Percentiles rank a stretch among this genome's conserved stretches.
These are phyloP conservation scores for Hiodon tergisus DNA, from an alignment of 2,113 vertebrate species.

Conservation along the genomic window DNA sequence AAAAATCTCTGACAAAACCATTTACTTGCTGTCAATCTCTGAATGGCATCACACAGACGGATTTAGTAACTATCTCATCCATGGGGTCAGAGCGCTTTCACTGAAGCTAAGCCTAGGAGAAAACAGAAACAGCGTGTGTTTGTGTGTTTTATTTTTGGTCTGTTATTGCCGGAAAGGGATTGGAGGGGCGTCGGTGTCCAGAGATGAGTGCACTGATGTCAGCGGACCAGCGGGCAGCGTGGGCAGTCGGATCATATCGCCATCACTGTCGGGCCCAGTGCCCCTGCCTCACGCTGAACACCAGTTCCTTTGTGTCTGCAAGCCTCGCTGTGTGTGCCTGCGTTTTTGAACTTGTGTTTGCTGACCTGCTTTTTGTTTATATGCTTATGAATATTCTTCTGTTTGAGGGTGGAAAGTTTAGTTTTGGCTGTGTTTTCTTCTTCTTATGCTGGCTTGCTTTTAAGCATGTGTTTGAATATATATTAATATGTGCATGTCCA, in stretches of 20 bases:
- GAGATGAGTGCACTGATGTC: slow-evolving; percentile 54
- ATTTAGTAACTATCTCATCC: background rate
- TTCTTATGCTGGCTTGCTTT: too few relatives aligned
- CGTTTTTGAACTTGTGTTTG: background rate
- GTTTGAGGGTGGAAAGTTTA: too few relatives aligned
- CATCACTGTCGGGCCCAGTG: slow-evolving; percentile 42
- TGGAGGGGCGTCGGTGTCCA: slow-evolving; percentile 33
- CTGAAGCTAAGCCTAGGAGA: background rate
- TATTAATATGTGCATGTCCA: background rate
- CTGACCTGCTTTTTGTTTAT: background rate
- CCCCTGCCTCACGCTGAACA: slow-evolving; percentile 27
- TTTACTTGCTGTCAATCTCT: background rate
- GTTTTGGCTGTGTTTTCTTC: too few relatives aligned
- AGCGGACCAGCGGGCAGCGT: slow-evolving; percentile 50
- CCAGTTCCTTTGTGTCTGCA: background rate
- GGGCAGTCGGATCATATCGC: slow-evolving; percentile 57
- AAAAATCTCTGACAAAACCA: too few relatives aligned
- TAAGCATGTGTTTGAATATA: background rate
- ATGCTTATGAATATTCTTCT: background rate
- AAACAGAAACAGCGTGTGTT: slow-evolving; percentile 12
- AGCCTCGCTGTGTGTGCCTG: slow-evolving; percentile 21
- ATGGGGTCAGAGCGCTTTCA: background rate
- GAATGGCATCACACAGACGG: background rate
- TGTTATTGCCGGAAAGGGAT: slow-evolving; percentile 51
- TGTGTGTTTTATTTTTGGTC: slow-evolving; percentile 43